phyloP scores from a whole-genome alignment of 2,797 vertebrate species.

The Meriones psammophilus region DNA sequence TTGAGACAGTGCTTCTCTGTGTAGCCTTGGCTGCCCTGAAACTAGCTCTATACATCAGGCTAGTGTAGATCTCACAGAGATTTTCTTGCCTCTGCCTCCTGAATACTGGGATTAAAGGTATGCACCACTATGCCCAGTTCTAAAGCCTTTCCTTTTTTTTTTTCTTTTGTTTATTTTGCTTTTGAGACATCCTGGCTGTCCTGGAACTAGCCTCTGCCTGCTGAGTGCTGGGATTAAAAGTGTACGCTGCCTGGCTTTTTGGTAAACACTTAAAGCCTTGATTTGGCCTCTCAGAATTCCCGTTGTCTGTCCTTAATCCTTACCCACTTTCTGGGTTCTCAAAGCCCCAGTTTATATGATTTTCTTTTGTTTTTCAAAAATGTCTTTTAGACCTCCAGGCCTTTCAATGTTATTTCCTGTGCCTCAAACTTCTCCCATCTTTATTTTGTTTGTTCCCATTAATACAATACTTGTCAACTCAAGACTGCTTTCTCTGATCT shows the following conservation, averaged over 20 bases:
- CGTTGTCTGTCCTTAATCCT: neutral
- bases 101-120: neutral
- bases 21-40: neutral
- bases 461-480: neutral
- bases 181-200: neutral
- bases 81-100: neutral
- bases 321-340: neutral
- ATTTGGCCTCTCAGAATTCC: neutral
- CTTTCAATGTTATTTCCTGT: constrained; percentile 9
- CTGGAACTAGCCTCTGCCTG: neutral
- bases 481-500: constrained; percentile 44
- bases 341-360: neutral
- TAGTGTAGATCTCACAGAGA: too few relatives aligned
- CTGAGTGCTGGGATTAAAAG: neutral
- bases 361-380: constrained; percentile 18
- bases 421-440: neutral
- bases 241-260: neutral
- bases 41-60: neutral
- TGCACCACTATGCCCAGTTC: neutral
- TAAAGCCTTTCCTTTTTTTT: neutral
- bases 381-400: neutral
- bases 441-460: neutral
- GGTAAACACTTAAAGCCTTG: neutral
- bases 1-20: neutral
- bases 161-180: neutral